Evolutionary conservation across 2,797 vertebrate species (phyloP).

Genomic region (Lepus oiostolus): DNA sequence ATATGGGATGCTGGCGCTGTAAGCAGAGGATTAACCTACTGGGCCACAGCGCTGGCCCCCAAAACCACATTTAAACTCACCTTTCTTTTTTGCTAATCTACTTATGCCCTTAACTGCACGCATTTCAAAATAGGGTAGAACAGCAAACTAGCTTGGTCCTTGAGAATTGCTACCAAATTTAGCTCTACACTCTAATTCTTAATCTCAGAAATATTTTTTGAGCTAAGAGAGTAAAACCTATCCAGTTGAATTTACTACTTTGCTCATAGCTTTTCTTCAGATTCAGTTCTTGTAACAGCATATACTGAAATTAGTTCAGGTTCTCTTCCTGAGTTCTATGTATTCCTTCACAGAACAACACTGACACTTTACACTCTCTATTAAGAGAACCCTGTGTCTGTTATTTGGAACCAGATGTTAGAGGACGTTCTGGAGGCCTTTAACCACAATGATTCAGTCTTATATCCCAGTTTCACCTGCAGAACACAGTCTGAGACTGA

Average conservation of each 20-base stretch:
- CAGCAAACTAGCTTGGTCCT: background rate
- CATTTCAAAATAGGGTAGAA: background rate
- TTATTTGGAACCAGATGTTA: slow-evolving; percentile 61
- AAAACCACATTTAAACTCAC: background rate
- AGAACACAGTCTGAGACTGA: background rate
- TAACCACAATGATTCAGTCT: slow-evolving; percentile 24
- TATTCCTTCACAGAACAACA: slow-evolving; percentile 29
- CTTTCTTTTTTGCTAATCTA: background rate
- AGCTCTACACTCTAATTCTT: background rate
- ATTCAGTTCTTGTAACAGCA: slow-evolving; percentile 46
- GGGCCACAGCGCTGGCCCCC: too few relatives aligned
- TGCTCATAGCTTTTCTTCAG: background rate
- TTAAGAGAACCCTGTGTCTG: background rate
- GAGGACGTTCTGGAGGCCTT: slow-evolving; percentile 46
- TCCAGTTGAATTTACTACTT: slow-evolving; percentile 7
- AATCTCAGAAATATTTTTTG: background rate
- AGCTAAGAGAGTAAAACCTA: background rate
- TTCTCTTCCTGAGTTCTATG: slow-evolving; percentile 52
- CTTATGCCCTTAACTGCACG: background rate
- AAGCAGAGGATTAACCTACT: too few relatives aligned
- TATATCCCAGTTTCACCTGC: background rate
- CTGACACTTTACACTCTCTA: background rate
- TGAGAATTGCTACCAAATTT: background rate
- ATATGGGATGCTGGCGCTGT: too few relatives aligned
- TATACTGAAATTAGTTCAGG: slow-evolving; percentile 23